Evolutionary conservation across 2,888 invertebrate genomes (phyloP).

Genomic region (Caenorhabditis zanzibari): DNA sequence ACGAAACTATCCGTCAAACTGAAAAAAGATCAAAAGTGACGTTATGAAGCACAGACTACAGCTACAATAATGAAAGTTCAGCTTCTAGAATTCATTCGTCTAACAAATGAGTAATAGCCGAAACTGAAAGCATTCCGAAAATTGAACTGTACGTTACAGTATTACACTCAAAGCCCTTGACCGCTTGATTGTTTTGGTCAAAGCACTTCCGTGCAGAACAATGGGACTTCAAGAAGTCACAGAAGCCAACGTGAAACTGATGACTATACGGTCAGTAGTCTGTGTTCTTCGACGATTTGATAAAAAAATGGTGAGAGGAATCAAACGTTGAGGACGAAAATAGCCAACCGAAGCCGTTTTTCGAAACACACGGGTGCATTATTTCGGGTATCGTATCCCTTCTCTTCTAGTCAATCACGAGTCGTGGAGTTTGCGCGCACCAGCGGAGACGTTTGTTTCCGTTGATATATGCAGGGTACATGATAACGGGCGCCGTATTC

Average conservation of each 20-base stretch:
- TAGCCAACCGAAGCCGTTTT: constrained; percentile 28
- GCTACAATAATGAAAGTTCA: constrained; percentile 1
- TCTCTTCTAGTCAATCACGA: constrained; percentile 39
- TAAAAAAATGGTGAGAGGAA: constrained; percentile 2
- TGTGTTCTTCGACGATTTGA: constrained; percentile 29
- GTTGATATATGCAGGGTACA: constrained; percentile 43
- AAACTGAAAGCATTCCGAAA: constrained; percentile 4
- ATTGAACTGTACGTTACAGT: not conserved
- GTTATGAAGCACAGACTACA: constrained; percentile 15
- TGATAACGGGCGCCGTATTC: constrained; percentile 52
- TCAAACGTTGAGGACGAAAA: constrained; percentile 22
- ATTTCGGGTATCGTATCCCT: constrained; percentile 38
- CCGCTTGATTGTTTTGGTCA: constrained; percentile 57
- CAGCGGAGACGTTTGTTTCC: constrained; percentile 63
- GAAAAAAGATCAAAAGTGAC: constrained; percentile 33
- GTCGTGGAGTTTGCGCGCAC: constrained; percentile 56
- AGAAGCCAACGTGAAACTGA: constrained; percentile 29
- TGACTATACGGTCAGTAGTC: constrained; percentile 41
- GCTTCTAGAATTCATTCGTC: constrained; percentile 30
- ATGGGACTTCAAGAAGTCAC: constrained; percentile 32
- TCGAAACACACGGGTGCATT: constrained; percentile 44
- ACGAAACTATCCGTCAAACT: constrained; percentile 24
- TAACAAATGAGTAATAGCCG: not conserved
- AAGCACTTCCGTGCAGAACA: constrained; percentile 33
- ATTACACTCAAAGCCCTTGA: constrained; percentile 48